Conservation (phyloP, 2,113 vertebrate species). For the Calcarius ornatus region DNA sequence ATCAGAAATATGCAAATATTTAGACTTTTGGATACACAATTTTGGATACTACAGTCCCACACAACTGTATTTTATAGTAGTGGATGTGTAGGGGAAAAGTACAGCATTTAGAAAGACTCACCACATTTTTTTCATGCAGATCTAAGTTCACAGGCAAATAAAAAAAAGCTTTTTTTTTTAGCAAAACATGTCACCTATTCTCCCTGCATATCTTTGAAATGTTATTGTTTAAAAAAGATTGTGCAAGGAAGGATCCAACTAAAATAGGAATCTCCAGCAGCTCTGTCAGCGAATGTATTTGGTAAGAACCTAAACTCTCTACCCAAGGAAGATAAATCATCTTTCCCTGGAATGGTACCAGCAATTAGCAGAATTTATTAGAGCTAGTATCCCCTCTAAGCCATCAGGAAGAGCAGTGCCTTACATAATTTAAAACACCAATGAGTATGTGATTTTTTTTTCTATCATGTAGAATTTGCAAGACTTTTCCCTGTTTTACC, state of each 20-base stretch:
- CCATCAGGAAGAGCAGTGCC: background rate
- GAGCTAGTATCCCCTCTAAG: background rate
- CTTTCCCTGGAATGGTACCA: background rate
- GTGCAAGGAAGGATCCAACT: background rate
- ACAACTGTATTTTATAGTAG: background rate
- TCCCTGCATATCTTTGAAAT: background rate
- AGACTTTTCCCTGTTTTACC: background rate
- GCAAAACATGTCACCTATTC: background rate
- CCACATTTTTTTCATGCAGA: background rate
- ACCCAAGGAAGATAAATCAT: background rate
- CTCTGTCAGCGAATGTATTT: background rate
- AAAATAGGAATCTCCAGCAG: background rate
- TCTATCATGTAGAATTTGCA: background rate
- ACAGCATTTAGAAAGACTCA: background rate
- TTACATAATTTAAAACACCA: background rate
- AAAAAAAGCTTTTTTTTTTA: background rate
- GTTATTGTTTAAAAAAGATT: background rate
- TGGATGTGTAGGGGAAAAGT: background rate
- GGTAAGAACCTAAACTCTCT: background rate
- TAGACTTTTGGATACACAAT: background rate
- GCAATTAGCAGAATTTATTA: background rate
- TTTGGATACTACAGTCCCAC: background rate
- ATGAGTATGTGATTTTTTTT: background rate
- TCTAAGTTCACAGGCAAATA: background rate
- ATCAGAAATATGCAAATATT: background rate